Evolutionary conservation across 2,888 invertebrate genomes (phyloP).

Genomic region (Mellilla xanthometata): DNA sequence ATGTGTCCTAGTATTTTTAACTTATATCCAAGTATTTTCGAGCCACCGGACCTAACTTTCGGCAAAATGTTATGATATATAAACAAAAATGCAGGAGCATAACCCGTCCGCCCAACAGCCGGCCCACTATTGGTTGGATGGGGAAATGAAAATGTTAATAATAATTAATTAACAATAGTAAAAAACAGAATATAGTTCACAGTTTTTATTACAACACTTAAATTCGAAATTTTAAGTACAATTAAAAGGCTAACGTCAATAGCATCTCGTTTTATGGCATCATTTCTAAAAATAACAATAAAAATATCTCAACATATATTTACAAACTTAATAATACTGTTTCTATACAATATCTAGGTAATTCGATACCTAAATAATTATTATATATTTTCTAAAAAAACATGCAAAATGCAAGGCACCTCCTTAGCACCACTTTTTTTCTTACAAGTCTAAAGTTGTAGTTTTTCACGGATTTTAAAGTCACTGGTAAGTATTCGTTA

Average conservation of each 20-base stretch:
- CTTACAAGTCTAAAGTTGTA: conserved; percentile 3
- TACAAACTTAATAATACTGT: conserved; percentile 58
- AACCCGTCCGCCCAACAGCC: too few relatives aligned
- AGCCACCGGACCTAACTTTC: too few relatives aligned
- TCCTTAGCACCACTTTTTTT: conserved; percentile 49
- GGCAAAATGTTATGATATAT: too few relatives aligned
- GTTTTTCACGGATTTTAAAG: background rate
- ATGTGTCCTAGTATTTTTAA: too few relatives aligned
- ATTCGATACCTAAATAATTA: conserved; percentile 29
- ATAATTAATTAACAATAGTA: too few relatives aligned
- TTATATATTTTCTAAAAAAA: conserved; percentile 31
- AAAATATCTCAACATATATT: conserved; percentile 44
- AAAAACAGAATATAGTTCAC: conserved; percentile 31
- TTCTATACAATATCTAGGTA: conserved; percentile 42
- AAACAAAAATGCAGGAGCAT: too few relatives aligned
- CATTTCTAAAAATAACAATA: conserved; percentile 38
- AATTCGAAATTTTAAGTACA: conserved; percentile 73
- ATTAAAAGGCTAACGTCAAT: conserved; percentile 33
- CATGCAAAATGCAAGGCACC: conserved; percentile 51
- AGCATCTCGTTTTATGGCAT: conserved; percentile 60
- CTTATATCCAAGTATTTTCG: too few relatives aligned
- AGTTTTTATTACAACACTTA: conserved; percentile 68
- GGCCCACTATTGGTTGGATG: too few relatives aligned
- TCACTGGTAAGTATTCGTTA: conserved; percentile 1
- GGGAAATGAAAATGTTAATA: too few relatives aligned